Conservation (phyloP, 2,888 invertebrate species). For the Sthenelais limicola region DNA sequence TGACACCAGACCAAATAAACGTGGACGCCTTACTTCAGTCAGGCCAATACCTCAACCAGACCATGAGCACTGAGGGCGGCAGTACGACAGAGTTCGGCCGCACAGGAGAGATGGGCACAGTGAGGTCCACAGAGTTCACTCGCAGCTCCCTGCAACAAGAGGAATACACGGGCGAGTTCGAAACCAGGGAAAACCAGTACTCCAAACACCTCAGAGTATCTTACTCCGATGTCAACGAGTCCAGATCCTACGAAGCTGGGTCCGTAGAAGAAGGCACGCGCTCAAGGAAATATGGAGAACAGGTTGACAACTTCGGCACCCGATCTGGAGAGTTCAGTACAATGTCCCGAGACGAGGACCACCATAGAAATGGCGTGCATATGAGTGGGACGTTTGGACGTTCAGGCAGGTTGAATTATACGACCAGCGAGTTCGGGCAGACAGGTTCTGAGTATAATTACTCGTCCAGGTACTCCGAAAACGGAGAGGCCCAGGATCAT, state of each 20-base stretch:
- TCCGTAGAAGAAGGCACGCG: not conserved
- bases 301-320: not conserved
- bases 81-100: constrained; percentile 39
- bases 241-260: not conserved
- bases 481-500: not conserved
- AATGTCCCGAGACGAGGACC: not conserved
- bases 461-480: not conserved
- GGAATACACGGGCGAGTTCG: constrained; percentile 4
- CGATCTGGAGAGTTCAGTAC: not conserved
- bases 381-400: constrained; percentile 6
- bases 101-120: constrained; percentile 13
- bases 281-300: not conserved
- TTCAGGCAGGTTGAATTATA: constrained; percentile 18
- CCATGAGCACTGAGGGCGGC: constrained; percentile 53
- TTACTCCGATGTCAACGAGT: not conserved
- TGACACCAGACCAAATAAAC: constrained; percentile 67
- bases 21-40: constrained; percentile 63
- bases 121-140: constrained; percentile 17
- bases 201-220: too few species aligned
- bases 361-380: not conserved
- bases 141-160: not conserved
- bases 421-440: constrained; percentile 22
- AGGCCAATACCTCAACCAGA: constrained; percentile 59
- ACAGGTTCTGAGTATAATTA: not conserved
- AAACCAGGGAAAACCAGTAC: too few species aligned